Base-by-base conservation (phyloP, 1,140 invertebrate genomes). In the Holotrichia oblita region DNA sequence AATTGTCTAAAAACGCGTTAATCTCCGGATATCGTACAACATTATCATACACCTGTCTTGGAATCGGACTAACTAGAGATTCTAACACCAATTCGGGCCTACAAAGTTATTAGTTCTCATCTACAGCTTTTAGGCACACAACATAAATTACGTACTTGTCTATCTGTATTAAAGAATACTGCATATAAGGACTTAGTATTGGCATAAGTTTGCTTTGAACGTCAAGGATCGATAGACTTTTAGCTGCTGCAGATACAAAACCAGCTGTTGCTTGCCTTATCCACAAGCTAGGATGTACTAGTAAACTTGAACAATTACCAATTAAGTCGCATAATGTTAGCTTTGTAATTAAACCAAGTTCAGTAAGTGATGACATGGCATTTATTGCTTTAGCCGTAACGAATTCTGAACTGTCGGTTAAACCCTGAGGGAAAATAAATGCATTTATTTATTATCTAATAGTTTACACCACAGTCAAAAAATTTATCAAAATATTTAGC, bases 341-440 rank as follows among this genome's bases (percentile, higher is more conserved):
- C 85, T 98, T 98, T 55, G 95, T 93, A 17, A 99, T 89, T n/a
- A 99, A 90, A 7, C 95, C 94, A 42, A 97, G 87, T 87, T 97
- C 94, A 0, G 96, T 94, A 27, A 99, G 88, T 20, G 92, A 92
- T 17, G 94, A 93, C 85, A 98, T 94, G 0, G 97, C 94, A 61
- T 94, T 92, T 3, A 99, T 92, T 9, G 96, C 93, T 87, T 97
- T 96, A 27, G 93, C 91, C 48, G 96, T 96, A 6, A 99, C 97
- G 88, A 96, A 98, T 89, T 99, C 98, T 81, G 98, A 97, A 24
- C 93, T 91, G 89, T 99, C 98, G 8, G 94, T 95, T 42, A 99
- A 87, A 55, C 98, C 98, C 92, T 96, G 85, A 48, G 87, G 88
- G 79, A 82, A 83, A 55, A 55, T n/a, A n/a, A n/a, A n/a, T n/a